Evolutionary conservation across 1,140 invertebrate species (phyloP).

Genomic region (Nasonia vitripennis): DNA sequence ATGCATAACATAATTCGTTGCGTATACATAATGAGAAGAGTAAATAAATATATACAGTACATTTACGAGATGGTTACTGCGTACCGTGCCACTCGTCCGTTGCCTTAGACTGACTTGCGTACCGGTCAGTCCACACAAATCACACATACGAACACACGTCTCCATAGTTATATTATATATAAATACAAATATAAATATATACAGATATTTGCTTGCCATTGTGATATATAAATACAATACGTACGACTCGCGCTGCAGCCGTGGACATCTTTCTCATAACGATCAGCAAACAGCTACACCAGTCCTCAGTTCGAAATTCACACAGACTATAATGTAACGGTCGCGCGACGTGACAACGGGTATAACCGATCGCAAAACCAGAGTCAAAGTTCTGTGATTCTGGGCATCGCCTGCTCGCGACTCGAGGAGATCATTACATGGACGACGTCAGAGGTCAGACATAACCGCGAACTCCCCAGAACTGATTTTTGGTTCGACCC

Average conservation of each 20-base stretch:
- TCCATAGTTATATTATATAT: conserved; percentile 48
- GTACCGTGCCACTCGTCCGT: conserved; percentile 52
- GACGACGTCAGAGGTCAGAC: neutral
- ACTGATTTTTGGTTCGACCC: conserved; percentile 68
- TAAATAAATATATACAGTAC: conserved; percentile 53
- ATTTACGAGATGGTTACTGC: conserved; percentile 52
- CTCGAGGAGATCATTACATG: neutral
- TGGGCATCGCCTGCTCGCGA: neutral
- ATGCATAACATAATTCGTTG: conserved; percentile 36
- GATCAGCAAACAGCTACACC: neutral
- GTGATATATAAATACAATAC: neutral
- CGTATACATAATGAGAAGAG: conserved; percentile 44
- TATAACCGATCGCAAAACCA: conserved; percentile 44
- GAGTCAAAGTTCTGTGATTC: conserved; percentile 11
- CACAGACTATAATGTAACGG: conserved; percentile 36
- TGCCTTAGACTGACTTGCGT: conserved; percentile 55
- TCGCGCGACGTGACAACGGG: conserved; percentile 47
- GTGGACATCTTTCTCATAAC: neutral
- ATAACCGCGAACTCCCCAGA: conserved; percentile 27
- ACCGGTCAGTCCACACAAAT: conserved; percentile 53
- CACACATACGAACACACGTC: conserved; percentile 35
- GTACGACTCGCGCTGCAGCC: neutral
- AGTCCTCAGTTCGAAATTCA: conserved; percentile 53
- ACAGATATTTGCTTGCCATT: conserved; percentile 23
- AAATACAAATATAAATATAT: conserved; percentile 21